A percentile compares a stretch with the other conserved stretches of the same genome.
Conservation (phyloP, 2,888 invertebrate species). For the Campopleginae sp. region DNA sequence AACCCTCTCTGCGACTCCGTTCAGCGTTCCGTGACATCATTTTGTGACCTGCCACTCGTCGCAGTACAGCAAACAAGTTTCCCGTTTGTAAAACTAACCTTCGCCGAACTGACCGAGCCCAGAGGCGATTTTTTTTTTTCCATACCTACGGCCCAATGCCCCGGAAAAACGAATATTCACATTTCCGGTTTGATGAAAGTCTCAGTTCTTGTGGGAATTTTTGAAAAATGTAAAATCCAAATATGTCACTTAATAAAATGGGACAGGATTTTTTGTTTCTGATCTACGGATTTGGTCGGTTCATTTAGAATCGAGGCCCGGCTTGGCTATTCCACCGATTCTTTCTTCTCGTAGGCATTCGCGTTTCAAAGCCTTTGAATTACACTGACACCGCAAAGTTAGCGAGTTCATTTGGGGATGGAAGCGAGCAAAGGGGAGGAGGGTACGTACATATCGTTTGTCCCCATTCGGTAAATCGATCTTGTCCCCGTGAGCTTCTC, state of each 20-base stretch:
- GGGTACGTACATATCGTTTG: constrained; percentile 43
- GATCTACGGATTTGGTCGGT: background rate
- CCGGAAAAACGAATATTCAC: background rate
- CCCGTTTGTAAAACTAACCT: constrained; percentile 3
- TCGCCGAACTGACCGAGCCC: background rate
- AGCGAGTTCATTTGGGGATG: constrained; percentile 47
- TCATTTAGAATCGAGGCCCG: background rate
- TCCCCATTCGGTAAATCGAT: constrained; percentile 62
- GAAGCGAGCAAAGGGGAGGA: background rate
- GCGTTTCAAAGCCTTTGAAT: constrained; percentile 45
- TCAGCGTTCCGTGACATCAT: constrained; percentile 18
- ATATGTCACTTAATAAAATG: too few species aligned
- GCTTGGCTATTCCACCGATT: constrained; percentile 29
- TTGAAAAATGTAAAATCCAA: background rate
- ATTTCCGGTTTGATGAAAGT: background rate
- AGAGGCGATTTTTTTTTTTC: background rate
- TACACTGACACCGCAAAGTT: constrained; percentile 28
- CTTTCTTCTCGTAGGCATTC: background rate
- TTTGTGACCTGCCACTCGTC: constrained; percentile 9
- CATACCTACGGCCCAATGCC: background rate
- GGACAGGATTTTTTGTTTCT: too few species aligned
- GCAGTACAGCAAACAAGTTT: background rate
- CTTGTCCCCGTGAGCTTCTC: constrained; percentile 25
- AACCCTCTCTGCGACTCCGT: background rate
- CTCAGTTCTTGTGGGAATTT: background rate